Evolutionary conservation across 2,797 vertebrate genomes (phyloP), one percentile per base, ranked within the genome.

Genomic region (Scomberomorus guttatus): DNA sequence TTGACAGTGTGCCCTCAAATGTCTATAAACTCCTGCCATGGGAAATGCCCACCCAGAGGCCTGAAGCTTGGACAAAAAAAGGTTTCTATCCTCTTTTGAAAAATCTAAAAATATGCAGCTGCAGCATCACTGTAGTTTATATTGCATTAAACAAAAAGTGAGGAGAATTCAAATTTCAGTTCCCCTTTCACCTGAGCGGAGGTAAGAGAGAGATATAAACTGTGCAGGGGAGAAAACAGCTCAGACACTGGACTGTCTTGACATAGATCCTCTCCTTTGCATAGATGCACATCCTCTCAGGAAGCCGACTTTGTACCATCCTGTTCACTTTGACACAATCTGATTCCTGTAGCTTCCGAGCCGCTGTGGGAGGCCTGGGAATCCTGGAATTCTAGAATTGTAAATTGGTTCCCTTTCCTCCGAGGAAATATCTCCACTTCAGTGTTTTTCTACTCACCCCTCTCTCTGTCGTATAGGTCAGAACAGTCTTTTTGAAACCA

Each of bases 321-420:
- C 76, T 77, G 81, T 88, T 87, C 81, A 68, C 76, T 84, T 67
- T 50, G 44, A 84, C 66, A 76, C 65, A 50, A 87, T 88, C 84
- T 85, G 72, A 91, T 87, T 83, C 79, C 79, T 73, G 50, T 77
- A 78, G 78, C 72, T 77, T 85, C 50, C 24, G 8, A 68, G 72
- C 48, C 61, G 3, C 87, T 1, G 52, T 64, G 75, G 86, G 90
- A 84, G 72, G 76, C 18, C 57, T 29, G 22, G 72, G 72, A 87
- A 82, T 79, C 82, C 82, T 68, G 76, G 72, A 90, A 92, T 84
- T 80, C 81, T 72, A 81, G 79, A 86, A 86, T 87, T 82, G 48
- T 58, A 77, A 81, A 89, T 80, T 37, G 39, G 48, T 88, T 89
- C 61, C 75, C 42, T 83, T 89, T 84, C 76, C 77, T 77, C 80